Evolutionary conservation across 30 jellyfish, hydroid and myxozoan species (phyloP), one percentile per base, ranked within the genome.

Genomic region (Chrysaora quinquecirrha): DNA sequence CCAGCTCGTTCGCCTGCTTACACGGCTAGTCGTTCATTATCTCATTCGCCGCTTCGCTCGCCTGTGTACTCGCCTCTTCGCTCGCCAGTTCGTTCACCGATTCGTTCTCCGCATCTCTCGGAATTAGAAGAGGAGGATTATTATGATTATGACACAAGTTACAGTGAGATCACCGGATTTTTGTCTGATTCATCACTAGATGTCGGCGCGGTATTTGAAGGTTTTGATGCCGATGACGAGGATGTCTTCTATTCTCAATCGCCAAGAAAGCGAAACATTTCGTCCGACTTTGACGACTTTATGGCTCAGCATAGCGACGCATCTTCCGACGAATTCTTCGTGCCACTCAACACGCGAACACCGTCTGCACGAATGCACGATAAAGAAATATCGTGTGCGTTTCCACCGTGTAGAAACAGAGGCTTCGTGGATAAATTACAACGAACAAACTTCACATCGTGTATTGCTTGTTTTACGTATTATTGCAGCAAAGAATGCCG

Each of bases 401-500:
- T 83, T 67, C 93, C 96, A 6, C 96, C 96, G 12, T 90, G 97
- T 76, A 75, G 73, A 34, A 77, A 71, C 63, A 70, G 73, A 58
- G 96, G 84, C 34, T 66, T 38, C 60, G 86, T 85, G 56, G 96
- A 71, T 64, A 82, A 95, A 75, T 66, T 89, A 9, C 91, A 74
- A 34, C 35, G 83, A 23, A 61, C 98, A 20, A 68, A 73, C 43
- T 95, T 84, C 74, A 87, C 96, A 4, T 87, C 99, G 7, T 95
- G 99, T 70, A 91, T 64, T 21, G 76, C 99, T n/a, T 95, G 99
- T 75, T 95, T 95, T 70, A 95, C 99, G 62, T 88, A 89, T 61
- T 95, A 95, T 64, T 95, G 99, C 75, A 95, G 99, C 75, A 76
- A 76, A 23, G 90, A 76, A 34, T 95, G 99, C 85, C 88, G 96